Evolutionary conservation across 2,113 vertebrate species (phyloP), one percentile per base, ranked within the genome.

Genomic region (Rhegmatorhina hoffmannsi): DNA sequence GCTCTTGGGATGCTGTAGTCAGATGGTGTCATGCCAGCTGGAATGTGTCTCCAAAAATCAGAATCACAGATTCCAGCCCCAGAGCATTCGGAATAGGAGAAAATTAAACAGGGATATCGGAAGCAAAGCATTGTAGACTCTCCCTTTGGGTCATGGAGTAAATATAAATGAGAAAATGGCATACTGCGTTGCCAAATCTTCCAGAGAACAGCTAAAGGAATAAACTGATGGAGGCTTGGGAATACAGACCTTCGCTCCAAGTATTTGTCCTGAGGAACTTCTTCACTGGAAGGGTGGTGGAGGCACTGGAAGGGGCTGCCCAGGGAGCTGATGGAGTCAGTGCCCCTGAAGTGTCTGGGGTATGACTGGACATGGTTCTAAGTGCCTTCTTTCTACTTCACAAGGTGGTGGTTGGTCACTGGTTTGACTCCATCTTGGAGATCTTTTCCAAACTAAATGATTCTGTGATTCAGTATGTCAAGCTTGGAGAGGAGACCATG

Each of bases 1-100:
- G 73, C 69, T 94, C 66, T 84, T 83, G 66, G 79, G 85, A 87
- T 59, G 64, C 56, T 87, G 24, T 73, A 83, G 78, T 96, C 63
- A 63, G 67, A 73, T 74, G 55, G 70, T 56, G 21, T 56, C 18
- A 23, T 89, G 77, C 91, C 93, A 94, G 89, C 87, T 95, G 89
- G 60, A 90, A 50, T 1, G 1, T 46, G 10, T 82, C 64, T 80
- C 49, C 1, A 2, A 70, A 64, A 79, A 78, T 77, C 47, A 53
- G 14, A 28, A 52, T 52, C 17, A 47, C 29, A 56, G 73, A 86
- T 81, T 77, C n/a, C 77, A 89, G 11, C 24, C 26, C 29, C 33
- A 40, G 31, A 92, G 25, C 28, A n/a, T 66, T 84, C 78, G 80
- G 36, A 91, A 72, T n/a, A 33, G 62, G 20, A 84, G 52, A 87